Conservation (phyloP, 2,113 vertebrate genomes). For the Psettodes erumei region DNA sequence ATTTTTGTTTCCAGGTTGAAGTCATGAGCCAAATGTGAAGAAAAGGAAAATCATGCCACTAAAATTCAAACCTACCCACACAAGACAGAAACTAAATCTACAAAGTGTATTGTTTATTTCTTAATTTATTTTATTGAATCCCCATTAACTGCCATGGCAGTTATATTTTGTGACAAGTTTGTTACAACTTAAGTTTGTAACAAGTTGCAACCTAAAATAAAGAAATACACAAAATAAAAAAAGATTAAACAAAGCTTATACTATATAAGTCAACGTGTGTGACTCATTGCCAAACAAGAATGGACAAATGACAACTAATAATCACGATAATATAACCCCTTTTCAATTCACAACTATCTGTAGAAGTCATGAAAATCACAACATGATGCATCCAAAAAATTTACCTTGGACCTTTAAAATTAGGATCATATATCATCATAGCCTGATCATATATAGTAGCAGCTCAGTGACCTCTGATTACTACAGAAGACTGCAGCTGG, state of each 20-base stretch:
- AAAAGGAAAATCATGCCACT: not conserved
- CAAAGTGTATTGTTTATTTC: not conserved
- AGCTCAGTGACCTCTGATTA: constrained; percentile 46
- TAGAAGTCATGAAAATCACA: not conserved
- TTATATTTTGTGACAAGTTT: too few species aligned
- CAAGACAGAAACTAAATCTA: constrained; percentile 1
- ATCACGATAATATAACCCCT: not conserved
- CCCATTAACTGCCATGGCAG: not conserved
- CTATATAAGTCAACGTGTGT: not conserved
- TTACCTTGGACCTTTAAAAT: constrained; percentile 30
- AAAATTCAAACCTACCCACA: not conserved
- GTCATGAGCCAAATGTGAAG: not conserved
- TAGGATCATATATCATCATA: constrained; percentile 25
- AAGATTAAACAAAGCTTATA: not conserved
- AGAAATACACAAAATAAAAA: too few species aligned
- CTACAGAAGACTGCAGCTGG: constrained; percentile 28
- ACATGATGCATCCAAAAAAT: constrained; percentile 1
- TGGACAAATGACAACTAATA: not conserved
- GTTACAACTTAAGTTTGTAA: too few species aligned
- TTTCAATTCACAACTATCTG: not conserved
- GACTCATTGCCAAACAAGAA: not conserved
- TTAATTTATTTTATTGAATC: not conserved
- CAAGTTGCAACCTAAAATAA: not conserved
- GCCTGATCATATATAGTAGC: constrained; percentile 8
- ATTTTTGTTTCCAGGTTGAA: not conserved